These are phyloP conservation scores for Pseudoatta argentina DNA, from an alignment of 1,140 invertebrate species.

Conservation along the genomic window DNA sequence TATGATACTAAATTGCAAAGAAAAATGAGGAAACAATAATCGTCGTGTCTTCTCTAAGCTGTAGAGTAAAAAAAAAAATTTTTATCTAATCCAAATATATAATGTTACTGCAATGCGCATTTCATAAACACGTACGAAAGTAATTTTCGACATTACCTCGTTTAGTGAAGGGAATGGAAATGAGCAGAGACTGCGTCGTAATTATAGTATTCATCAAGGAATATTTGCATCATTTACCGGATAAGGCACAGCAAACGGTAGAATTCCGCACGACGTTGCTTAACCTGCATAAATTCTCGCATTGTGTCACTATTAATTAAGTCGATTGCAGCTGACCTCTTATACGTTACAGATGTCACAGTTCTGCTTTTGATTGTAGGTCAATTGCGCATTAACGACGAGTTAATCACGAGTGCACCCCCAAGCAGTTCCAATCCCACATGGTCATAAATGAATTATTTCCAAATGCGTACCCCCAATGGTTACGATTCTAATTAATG, in stretches of 20 bases:
- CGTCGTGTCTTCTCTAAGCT: background rate
- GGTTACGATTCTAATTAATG: slow-evolving; percentile 1
- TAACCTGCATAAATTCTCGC: slow-evolving; percentile 45
- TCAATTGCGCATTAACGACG: slow-evolving; percentile 72
- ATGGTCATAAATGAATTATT: slow-evolving; percentile 66
- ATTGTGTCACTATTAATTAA: slow-evolving; percentile 63
- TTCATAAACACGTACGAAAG: background rate
- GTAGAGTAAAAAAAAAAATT: too few relatives aligned
- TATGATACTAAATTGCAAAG: background rate
- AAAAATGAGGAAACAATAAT: background rate
- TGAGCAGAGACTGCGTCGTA: slow-evolving; percentile 6
- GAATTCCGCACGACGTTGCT: slow-evolving; percentile 19
- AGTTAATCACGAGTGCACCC: slow-evolving; percentile 63
- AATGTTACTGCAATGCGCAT: background rate
- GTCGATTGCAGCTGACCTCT: slow-evolving; percentile 74
- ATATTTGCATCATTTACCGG: slow-evolving; percentile 39
- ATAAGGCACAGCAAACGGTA: background rate
- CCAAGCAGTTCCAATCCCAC: slow-evolving; percentile 42
- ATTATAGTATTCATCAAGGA: slow-evolving; percentile 39
- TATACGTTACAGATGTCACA: slow-evolving; percentile 74
- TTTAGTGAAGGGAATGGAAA: background rate
- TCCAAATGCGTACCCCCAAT: background rate
- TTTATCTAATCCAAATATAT: background rate
- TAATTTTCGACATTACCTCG: background rate
- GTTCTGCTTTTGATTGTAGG: slow-evolving; percentile 71